Base-by-base conservation (phyloP, 1,140 invertebrate species). In the Drosophila azteca region DNA sequence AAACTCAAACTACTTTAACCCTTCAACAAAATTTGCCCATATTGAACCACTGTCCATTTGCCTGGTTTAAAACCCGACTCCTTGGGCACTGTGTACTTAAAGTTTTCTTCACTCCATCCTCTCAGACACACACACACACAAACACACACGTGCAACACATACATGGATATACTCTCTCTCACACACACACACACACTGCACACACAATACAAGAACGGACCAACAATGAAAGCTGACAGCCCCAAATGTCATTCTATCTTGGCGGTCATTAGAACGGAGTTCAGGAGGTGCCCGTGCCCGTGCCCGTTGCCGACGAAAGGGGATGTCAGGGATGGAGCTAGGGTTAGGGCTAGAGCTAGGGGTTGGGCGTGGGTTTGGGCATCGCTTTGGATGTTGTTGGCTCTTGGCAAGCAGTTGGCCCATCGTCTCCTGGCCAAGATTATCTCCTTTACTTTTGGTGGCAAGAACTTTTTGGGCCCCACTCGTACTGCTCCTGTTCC, bases 181-280 rank as follows among this genome's bases (percentile, higher is more conserved):
- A 69, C 55, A 48, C 53, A 61, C 62, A 59, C 61, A 57, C 49
- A 48, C 67, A 66, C 61, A 55, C n/a, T 31, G 26, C 26, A 67
- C 45, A 49, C 44, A 77, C 65, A 78, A 75, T 62, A 82, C 62
- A 73, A 82, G 73, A 64, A 84, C 49, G 49, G 58, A 64, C 67
- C 81, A 85, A 89, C 83, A 87, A 88, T 87, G 84, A 83, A 74
- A 88, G 79, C 84, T 89, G 84, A 88, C 83, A 88, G 83, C 79
- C 79, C 73, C 79, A 89, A 88, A 88, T 88, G 83, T 88, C 83
- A 88, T 88, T 88, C 84, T 79, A 88, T 84, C 79, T 89, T 88
- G 83, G 83, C 79, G 83, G 83, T 88, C 83, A 88, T 88, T 88
- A 88, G 84, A 89, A 84, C 71, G 67, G 79, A 88, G 79, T 87